A percentile compares a stretch with the other conserved stretches of the same genome.
Conservation (phyloP, 2,888 invertebrate genomes). For the Microplitis deprimator region DNA sequence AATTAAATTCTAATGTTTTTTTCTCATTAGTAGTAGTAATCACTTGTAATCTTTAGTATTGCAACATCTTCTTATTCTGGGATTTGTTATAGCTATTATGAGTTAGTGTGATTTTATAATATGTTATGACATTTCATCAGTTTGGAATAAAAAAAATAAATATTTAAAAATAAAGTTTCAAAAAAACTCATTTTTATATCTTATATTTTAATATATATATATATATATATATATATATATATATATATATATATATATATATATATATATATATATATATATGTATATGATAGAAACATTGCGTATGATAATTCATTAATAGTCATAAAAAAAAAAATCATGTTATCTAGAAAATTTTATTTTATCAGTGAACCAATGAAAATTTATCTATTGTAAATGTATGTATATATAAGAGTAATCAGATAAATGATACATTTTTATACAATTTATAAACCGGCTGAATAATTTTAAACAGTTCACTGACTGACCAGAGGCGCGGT, state of each 20-base stretch:
- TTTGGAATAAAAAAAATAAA: neutral
- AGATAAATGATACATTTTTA: slow-evolving; percentile 7
- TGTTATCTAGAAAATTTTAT: neutral
- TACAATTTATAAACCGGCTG: slow-evolving; percentile 36
- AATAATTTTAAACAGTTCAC: slow-evolving; percentile 44
- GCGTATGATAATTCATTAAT: neutral
- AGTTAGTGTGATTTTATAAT: neutral
- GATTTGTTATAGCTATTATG: neutral
- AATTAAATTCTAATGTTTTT: neutral
- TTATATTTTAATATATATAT: neutral
- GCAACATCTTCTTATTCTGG: neutral
- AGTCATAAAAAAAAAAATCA: neutral
- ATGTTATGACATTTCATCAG: neutral
- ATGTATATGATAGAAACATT: neutral
- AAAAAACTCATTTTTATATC: neutral
- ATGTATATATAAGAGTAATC: slow-evolving; percentile 23
- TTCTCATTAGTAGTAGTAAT: neutral
- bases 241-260: neutral
- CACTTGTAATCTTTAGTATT: neutral
- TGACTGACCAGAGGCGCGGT: slow-evolving; percentile 31
- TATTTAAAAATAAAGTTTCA: neutral
- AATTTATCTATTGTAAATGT: slow-evolving; percentile 13
- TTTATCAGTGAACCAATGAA: slow-evolving; percentile 5
- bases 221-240: neutral
- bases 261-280: neutral